A percentile compares a stretch with the other conserved stretches of the same genome.
These are phyloP conservation scores for Agrilus cyanescens DNA, from an alignment of 2,888 invertebrate genomes.

Conservation along the genomic window DNA sequence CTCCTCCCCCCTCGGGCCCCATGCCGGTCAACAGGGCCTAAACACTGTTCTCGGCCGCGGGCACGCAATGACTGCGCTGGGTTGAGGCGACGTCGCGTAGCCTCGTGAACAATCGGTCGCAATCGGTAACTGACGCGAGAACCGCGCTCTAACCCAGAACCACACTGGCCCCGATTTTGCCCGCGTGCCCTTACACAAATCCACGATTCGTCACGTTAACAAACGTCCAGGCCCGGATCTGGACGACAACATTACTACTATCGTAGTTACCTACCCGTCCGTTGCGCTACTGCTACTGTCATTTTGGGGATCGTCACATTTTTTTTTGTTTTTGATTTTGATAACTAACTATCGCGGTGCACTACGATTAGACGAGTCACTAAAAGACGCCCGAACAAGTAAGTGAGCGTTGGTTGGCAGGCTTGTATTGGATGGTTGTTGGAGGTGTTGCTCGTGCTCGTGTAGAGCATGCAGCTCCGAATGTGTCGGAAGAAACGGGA, in stretches of 20 bases:
- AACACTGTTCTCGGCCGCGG: constrained; percentile 34
- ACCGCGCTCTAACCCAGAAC: constrained; percentile 4
- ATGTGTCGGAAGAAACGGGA: neutral
- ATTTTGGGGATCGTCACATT: too few relatives aligned
- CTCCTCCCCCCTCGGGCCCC: constrained; percentile 51
- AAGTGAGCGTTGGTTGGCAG: constrained; percentile 6
- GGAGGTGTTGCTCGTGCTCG: constrained; percentile 2
- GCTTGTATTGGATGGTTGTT: neutral
- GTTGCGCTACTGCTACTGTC: too few relatives aligned
- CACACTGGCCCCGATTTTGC: constrained; percentile 6
- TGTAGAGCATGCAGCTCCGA: neutral
- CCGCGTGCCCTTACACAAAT: too few relatives aligned
- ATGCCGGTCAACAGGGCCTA: constrained; percentile 40
- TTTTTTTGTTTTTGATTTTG: too few relatives aligned
- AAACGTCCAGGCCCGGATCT: neutral
- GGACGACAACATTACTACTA: neutral
- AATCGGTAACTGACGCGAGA: constrained; percentile 16
- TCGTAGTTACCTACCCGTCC: neutral
- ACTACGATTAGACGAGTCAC: neutral
- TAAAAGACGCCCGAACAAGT: neutral
- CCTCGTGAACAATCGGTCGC: constrained; percentile 27
- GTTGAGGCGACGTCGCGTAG: constrained; percentile 24
- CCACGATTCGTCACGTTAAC: neutral
- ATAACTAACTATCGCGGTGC: too few relatives aligned
- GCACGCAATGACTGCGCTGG: constrained; percentile 36